Evolutionary conservation across 1,140 invertebrate genomes (phyloP).

Genomic region (Ceratina australensis): DNA sequence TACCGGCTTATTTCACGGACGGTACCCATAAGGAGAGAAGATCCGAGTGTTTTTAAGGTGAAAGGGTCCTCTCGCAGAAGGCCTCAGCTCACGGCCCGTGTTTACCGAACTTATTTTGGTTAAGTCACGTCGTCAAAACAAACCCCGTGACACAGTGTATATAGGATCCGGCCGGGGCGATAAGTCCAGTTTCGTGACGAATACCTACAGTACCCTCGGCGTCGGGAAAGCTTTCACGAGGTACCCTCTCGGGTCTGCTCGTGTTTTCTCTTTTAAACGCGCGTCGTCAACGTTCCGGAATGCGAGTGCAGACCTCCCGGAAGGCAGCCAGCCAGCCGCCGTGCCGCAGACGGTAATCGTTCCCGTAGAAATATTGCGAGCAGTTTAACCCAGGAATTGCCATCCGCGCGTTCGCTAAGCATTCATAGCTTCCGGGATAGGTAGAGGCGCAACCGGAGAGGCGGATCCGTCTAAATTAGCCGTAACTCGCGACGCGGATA

Average conservation of each 20-base stretch:
- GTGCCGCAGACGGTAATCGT: constrained; percentile 20
- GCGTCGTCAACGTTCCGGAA: constrained; percentile 28
- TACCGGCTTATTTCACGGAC: constrained; percentile 25
- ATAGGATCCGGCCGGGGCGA: constrained; percentile 33
- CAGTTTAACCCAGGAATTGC: constrained; percentile 12
- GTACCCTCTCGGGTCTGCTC: background rate
- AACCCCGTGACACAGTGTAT: constrained; percentile 43
- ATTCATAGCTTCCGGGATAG: constrained; percentile 9
- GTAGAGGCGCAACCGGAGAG: background rate
- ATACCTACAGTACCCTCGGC: constrained; percentile 2
- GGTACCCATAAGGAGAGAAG: background rate
- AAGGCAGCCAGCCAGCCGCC: constrained; percentile 16
- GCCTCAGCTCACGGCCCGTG: constrained; percentile 8
- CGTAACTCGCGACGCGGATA: constrained; percentile 6
- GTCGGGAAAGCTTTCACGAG: constrained; percentile 4
- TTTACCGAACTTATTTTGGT: constrained; percentile 53
- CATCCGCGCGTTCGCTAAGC: background rate
- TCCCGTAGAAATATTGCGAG: constrained; percentile 39
- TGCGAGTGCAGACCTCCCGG: constrained; percentile 41
- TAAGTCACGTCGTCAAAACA: constrained; percentile 58
- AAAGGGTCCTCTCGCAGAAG: background rate
- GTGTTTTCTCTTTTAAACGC: constrained; percentile 38
- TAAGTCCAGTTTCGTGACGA: constrained; percentile 52
- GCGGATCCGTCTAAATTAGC: constrained; percentile 30
- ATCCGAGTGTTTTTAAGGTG: background rate